Evolutionary conservation across 1,140 invertebrate genomes (phyloP).

Genomic region (Melipona quadrifasciata): DNA sequence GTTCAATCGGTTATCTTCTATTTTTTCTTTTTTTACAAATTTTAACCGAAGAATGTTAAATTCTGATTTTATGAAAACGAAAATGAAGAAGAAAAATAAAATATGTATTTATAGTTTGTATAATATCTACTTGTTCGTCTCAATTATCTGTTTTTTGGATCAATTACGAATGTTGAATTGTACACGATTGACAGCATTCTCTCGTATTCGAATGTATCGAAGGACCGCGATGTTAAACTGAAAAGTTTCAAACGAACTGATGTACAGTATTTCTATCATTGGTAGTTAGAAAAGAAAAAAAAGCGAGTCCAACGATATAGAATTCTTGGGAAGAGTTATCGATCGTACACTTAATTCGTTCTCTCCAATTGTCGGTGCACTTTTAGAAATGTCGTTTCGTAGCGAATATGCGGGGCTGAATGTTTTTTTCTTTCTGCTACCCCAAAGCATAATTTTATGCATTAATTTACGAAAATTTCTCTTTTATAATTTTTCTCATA

Average conservation of each 20-base stretch:
- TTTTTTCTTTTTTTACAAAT: slow-evolving; percentile 18
- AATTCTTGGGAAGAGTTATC: slow-evolving; percentile 37
- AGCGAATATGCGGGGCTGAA: slow-evolving; percentile 38
- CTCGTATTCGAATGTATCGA: slow-evolving; percentile 6
- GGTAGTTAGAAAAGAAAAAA: slow-evolving; percentile 55
- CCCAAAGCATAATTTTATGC: slow-evolving; percentile 5
- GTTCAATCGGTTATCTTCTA: slow-evolving; percentile 26
- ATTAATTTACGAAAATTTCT: not conserved
- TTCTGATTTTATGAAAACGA: slow-evolving; percentile 13
- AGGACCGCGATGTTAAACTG: slow-evolving; percentile 23
- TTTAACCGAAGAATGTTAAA: slow-evolving; percentile 39
- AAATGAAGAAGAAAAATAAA: not conserved
- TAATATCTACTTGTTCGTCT: slow-evolving; percentile 43
- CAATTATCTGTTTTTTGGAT: slow-evolving; percentile 47
- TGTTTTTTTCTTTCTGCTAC: slow-evolving; percentile 35
- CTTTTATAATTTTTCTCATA: not conserved
- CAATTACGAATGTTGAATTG: slow-evolving; percentile 38
- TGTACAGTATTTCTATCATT: slow-evolving; percentile 68
- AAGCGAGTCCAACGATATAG: slow-evolving; percentile 22
- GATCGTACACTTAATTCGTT: slow-evolving; percentile 46
- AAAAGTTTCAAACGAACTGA: slow-evolving; percentile 58
- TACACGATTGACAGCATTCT: slow-evolving; percentile 48
- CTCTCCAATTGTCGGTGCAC: slow-evolving; percentile 52
- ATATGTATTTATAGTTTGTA: slow-evolving; percentile 60
- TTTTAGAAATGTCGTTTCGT: slow-evolving; percentile 43